These are phyloP conservation scores for Glyptemys insculpta DNA, from an alignment of 2,797 vertebrate genomes.

Conservation along the genomic window DNA sequence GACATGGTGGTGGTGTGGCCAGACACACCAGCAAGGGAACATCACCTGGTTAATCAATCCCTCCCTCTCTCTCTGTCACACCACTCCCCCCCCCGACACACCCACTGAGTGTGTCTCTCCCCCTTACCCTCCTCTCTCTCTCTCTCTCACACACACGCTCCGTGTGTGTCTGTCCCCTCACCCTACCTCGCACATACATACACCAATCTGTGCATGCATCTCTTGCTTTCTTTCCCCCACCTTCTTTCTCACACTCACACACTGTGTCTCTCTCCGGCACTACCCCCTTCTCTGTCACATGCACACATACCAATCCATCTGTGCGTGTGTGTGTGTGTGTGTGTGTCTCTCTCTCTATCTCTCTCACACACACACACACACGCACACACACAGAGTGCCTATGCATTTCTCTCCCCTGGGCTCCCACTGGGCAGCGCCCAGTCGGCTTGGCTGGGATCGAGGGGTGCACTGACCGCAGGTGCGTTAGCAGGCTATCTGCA, in stretches of 20 bases:
- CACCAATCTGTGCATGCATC: neutral
- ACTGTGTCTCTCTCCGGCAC: neutral
- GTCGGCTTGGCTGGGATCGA: rapidly evolving
- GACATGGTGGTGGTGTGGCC: neutral
- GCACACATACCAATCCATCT: neutral
- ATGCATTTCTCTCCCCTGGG: neutral
- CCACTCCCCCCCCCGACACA: neutral
- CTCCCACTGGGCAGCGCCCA: neutral
- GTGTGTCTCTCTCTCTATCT: rapidly evolving
- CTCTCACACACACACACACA: rapidly evolving
- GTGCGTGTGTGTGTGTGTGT: neutral
- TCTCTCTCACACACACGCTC: neutral
- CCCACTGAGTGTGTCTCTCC: neutral
- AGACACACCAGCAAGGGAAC: neutral
- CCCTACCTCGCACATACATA: neutral
- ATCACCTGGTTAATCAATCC: neutral
- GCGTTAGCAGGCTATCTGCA: rapidly evolving
- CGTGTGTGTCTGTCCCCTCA: slow-evolving; percentile 54
- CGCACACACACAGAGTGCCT: neutral
- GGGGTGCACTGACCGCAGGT: rapidly evolving
- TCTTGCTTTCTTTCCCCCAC: neutral
- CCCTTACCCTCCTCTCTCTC: slow-evolving; percentile 27
- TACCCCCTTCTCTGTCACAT: neutral
- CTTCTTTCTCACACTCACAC: neutral
- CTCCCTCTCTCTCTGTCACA: neutral